Evolutionary conservation across 1,140 invertebrate genomes (phyloP).

Genomic region (Anoplolepis gracilipes): DNA sequence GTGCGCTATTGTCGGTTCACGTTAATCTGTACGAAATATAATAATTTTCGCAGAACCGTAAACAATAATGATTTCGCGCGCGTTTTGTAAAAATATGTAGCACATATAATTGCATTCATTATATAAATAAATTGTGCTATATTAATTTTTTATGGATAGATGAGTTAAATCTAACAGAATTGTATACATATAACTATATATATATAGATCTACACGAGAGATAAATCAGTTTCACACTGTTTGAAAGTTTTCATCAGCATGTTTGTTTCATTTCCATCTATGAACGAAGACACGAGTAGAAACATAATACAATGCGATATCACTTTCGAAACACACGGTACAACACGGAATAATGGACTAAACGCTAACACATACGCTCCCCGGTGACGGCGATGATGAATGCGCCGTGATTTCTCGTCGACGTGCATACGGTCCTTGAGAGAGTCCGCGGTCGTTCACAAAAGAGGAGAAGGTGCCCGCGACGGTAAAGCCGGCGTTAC

Average conservation of each 20-base stretch:
- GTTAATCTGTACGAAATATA: not conserved
- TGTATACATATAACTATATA: not conserved
- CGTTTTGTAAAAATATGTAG: not conserved
- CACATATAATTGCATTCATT: not conserved
- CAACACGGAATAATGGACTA: constrained; percentile 58
- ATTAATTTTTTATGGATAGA: not conserved
- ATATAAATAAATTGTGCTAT: not conserved
- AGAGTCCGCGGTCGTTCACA: constrained; percentile 16
- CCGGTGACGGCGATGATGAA: constrained; percentile 42
- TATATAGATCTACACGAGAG: not conserved
- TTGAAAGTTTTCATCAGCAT: not conserved
- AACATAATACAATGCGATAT: constrained; percentile 52
- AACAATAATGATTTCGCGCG: not conserved
- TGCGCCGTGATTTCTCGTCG: constrained; percentile 47
- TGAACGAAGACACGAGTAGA: constrained; percentile 30
- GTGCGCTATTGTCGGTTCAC: constrained; percentile 20
- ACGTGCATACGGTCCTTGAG: not conserved
- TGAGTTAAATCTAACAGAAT: not conserved
- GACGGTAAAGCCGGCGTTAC: constrained; percentile 57
- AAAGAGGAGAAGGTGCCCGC: constrained; percentile 24
- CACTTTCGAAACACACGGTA: constrained; percentile 54
- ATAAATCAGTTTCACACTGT: not conserved
- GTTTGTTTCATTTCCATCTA: constrained; percentile 33
- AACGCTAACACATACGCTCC: constrained; percentile 36
- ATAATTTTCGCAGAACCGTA: not conserved